Base-by-base conservation (phyloP, 2,888 invertebrate genomes). In the Lamproptera curius region DNA sequence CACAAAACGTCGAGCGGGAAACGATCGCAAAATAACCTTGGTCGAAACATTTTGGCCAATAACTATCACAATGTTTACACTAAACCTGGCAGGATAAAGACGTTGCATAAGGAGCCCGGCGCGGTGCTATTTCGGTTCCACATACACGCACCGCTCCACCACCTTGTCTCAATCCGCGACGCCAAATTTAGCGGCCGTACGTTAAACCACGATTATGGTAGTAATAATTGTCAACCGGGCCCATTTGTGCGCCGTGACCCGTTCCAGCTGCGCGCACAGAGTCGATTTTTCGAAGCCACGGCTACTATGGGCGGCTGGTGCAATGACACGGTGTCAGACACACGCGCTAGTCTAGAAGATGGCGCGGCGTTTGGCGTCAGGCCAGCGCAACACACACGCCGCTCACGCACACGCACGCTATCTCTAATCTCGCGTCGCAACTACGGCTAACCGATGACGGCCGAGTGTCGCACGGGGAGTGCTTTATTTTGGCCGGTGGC, bases 391-490 rank as follows among this genome's bases (percentile, higher is more conserved):
- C 61, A 52, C 57, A 46, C 58, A 47, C 62, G 52, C 53, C 43
- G 4, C 48, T 47, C 52, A 40, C 46, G 20, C 50, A 51, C 55
- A 42, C 42, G 23, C 52, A 42, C 56, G 53, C 52, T 53, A 48
- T 11, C 57, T 52, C 69, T 70, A 64, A 71, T 69, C 63, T 65
- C 69, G 73, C 73, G 73, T 65, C 68, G 71, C 77, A 70, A 76
- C 81, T 83, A 83, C 73, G 76, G 82, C 83, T 76, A 73, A 82
- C 83, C 83, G 82, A 84, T 83, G 81, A 82, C 80, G 73, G 75
- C 77, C 76, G 79, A 84, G 77, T 86, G 86, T 84, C 85, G 76
- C 77, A 70, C 62, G 62, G 66, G 62, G 65, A 68, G 39, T 73
- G 64, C 67, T 75, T 77, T 84, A 82, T 84, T 84, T 84, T 80